Percentiles rank a stretch among this genome's conserved stretches.
Conservation (phyloP, 2,113 vertebrate species). For the Gambusia affinis region DNA sequence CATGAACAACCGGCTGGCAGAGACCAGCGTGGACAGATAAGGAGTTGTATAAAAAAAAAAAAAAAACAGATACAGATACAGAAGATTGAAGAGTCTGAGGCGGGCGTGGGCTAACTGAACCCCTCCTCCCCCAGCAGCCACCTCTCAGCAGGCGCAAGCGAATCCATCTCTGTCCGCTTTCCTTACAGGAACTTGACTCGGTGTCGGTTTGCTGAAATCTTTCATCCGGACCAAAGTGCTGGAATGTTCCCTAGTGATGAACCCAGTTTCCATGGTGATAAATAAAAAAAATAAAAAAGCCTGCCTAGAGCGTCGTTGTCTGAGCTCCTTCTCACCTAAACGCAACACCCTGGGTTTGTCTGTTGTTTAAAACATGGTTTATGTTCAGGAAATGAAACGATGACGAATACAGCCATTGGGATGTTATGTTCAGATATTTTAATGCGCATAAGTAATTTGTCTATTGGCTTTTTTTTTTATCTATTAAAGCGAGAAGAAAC, state of each 20-base stretch:
- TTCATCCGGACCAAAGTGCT: conserved; percentile 55
- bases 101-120: background rate
- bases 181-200: conserved; percentile 16
- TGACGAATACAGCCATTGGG: background rate
- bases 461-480: background rate
- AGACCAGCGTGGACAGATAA: conserved; percentile 93
- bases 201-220: conserved; percentile 35
- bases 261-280: conserved; percentile 75
- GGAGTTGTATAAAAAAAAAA: background rate
- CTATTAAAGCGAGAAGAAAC: background rate
- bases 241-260: conserved; percentile 40
- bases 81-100: background rate
- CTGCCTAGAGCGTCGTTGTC: conserved; percentile 37
- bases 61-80: conserved; percentile 4
- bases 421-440: background rate
- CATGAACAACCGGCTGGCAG: conserved; percentile 96
- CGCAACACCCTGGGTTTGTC: conserved; percentile 30
- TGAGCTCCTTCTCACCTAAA: conserved; percentile 40
- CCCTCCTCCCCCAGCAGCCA: background rate
- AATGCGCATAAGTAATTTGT: background rate
- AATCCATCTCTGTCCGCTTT: conserved; percentile 19
- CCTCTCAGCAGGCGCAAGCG: background rate
- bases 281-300: conserved; percentile 9
- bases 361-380: background rate
- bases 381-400: background rate